These are phyloP conservation scores for Hemicordylus capensis DNA, from an alignment of 2,113 vertebrate species.

Conservation along the genomic window DNA sequence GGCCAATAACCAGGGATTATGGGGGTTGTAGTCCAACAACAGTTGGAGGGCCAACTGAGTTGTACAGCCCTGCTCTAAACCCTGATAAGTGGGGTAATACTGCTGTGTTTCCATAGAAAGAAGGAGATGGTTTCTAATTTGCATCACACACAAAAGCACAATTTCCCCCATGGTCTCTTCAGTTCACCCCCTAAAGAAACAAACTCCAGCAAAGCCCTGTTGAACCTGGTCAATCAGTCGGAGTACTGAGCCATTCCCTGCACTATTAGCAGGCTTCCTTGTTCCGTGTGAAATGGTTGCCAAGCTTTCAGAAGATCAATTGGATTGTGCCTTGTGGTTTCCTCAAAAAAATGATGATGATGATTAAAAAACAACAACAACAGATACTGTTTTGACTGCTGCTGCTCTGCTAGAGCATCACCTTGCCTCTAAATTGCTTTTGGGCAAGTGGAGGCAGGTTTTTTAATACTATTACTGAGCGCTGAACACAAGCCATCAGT, in stretches of 20 bases:
- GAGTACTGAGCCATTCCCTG: background rate
- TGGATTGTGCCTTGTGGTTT: conserved; percentile 18
- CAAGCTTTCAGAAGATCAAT: conserved; percentile 11
- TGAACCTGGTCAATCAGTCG: background rate
- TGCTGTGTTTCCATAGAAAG: background rate
- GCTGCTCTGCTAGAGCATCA: background rate
- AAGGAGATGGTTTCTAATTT: background rate
- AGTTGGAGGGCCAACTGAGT: too few relatives aligned
- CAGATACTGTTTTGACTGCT: conserved; percentile 2
- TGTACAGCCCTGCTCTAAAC: too few relatives aligned
- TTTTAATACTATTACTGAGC: conserved; percentile 45
- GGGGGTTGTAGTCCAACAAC: too few relatives aligned
- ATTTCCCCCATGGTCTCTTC: background rate
- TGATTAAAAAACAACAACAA: background rate
- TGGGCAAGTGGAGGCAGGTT: conserved; percentile 19
- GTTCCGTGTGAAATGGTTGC: background rate
- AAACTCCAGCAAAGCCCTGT: background rate
- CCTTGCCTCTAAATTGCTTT: background rate
- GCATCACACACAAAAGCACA: conserved; percentile 16
- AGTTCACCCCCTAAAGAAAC: background rate
- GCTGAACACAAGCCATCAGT: conserved; percentile 48
- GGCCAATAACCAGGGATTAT: too few relatives aligned
- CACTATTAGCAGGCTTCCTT: conserved; percentile 27
- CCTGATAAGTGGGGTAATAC: too few relatives aligned
- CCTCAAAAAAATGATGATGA: background rate